Evolutionary conservation across 2,113 vertebrate genomes (phyloP), one percentile per base, ranked within the genome.

Genomic region (Grammomys dolichurus): DNA sequence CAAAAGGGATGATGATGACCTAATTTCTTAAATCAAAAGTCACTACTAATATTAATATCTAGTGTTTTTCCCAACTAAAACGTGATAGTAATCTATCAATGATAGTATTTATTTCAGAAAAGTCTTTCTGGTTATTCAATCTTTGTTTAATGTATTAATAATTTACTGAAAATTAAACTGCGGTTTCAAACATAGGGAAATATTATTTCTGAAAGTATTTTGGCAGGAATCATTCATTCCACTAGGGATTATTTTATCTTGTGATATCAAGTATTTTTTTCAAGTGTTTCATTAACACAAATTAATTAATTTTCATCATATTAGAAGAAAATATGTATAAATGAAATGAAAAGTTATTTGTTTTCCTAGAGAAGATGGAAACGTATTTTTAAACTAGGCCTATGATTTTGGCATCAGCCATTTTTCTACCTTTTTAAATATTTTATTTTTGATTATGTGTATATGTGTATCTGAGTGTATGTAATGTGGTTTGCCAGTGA

Each of bases 11-110:
- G n/a, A 54, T 91, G 92, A 6, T 43, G 96, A 95, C 82, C 96
- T n/a, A 5, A 85, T 94, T 91, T 96, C 89, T 7, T 6, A 67
- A 97, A 95, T 88, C 93, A 98, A 98, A 91, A 93, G 95, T 54
- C 77, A 91, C 28, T 92, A 91, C 28, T 92, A 82, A 73, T 67
- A 40, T 91, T 81, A 95, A 97, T 97, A 92, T 67, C 70, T 91
- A 63, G 69, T 80, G 24, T 95, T 91, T 91, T 58, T 91, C 77
- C 63, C 94, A 93, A 13, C 33, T 85, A 60, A 97, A 97, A 94
- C 54, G 77, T 90, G 87, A 88, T 20, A 54, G 91, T 93, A 95
- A 90, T 86, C 63, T 93, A 72, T 73, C 95, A 76, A 80, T 69
- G 16, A 58, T 56, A 94, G n/a, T 87, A 67, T 92, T 93, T 91